Conservation (phyloP, 2,797 vertebrate species). For the Halcyon smyrnensis region DNA sequence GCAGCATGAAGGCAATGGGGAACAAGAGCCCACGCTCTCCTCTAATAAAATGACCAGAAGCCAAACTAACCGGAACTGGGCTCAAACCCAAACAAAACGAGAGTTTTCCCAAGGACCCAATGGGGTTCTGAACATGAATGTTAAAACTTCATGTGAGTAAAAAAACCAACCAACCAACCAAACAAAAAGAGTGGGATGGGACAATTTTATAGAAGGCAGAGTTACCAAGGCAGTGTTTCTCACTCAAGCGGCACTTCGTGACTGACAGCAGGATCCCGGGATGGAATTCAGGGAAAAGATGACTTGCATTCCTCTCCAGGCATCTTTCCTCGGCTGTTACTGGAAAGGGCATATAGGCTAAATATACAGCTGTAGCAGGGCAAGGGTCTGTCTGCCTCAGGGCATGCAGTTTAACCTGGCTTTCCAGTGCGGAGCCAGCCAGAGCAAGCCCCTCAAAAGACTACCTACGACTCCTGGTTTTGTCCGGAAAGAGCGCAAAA, state of each 20-base stretch:
- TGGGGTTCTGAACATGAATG: rapidly evolving
- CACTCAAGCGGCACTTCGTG: conserved; percentile 9
- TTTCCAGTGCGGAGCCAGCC: not conserved
- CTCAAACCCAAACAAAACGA: not conserved
- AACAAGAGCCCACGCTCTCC: not conserved
- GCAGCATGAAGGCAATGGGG: not conserved
- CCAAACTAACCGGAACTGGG: not conserved
- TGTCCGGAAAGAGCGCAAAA: not conserved
- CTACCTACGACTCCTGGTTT: not conserved
- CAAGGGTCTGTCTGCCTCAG: not conserved
- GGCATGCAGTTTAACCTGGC: not conserved
- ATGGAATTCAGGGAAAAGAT: not conserved
- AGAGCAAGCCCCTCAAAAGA: not conserved
- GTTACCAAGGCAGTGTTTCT: not conserved
- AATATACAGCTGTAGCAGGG: conserved; percentile 42
- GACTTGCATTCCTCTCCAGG: conserved; percentile 9
- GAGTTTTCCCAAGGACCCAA: not conserved
- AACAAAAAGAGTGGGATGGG: not conserved
- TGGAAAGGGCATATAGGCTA: conserved; percentile 52
- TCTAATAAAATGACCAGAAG: not conserved
- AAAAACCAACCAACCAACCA: not conserved
- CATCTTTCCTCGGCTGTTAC: conserved; percentile 4
- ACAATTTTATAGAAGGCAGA: not conserved
- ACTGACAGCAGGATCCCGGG: not conserved
- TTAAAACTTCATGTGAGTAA: not conserved